Conservation (phyloP, 2,113 vertebrate genomes). For the Pterocles gutturalis region DNA sequence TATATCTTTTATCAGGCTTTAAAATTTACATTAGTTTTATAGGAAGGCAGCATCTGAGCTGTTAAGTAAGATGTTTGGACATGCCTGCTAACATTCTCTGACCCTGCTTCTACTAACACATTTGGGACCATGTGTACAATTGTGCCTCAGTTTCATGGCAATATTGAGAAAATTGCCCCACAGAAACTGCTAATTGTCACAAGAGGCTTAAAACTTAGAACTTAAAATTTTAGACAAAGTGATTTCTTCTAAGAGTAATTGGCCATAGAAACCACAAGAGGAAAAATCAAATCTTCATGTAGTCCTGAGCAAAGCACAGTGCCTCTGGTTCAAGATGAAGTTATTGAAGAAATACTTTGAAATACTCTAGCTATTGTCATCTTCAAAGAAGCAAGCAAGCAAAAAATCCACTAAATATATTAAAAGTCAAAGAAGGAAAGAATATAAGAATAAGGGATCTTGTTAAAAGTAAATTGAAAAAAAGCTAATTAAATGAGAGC, state of each 20-base stretch:
- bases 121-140: conserved; percentile 12
- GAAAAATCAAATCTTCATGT: not conserved
- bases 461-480: not conserved
- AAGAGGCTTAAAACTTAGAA: not conserved
- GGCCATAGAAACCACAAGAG: not conserved
- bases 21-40: conserved; percentile 60
- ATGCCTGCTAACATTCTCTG: conserved; percentile 1
- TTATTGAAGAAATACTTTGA: not conserved
- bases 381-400: not conserved
- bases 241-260: not conserved
- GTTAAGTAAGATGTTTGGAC: conserved; percentile 57
- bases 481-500: not conserved
- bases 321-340: not conserved
- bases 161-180: not conserved
- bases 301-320: not conserved
- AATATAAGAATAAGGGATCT: not conserved
- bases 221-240: not conserved
- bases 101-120: conserved; percentile 36
- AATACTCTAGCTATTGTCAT: not conserved
- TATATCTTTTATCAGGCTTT: conserved; percentile 56
- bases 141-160: not conserved
- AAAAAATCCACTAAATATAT: not conserved
- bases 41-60: conserved; percentile 64
- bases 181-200: not conserved
- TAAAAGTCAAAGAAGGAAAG: not conserved